A percentile compares a stretch with the other conserved stretches of the same genome.
Evolutionary conservation across 1,140 invertebrate species (phyloP).

Genomic region (Aradophagus sp.): DNA sequence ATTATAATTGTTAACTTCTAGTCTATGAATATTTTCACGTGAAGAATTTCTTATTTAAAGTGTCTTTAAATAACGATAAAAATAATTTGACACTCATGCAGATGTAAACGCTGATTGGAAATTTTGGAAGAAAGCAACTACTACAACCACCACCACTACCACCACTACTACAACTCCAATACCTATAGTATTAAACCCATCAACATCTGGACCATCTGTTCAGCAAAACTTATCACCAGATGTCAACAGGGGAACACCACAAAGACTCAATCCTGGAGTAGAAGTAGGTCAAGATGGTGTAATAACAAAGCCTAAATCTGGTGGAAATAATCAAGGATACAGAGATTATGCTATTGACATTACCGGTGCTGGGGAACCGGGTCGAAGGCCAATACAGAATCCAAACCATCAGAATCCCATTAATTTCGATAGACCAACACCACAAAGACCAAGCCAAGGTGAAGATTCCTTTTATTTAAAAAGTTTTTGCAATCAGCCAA

Average conservation of each 20-base stretch:
- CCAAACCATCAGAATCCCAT: conserved; percentile 52
- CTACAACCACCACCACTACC: conserved; percentile 24
- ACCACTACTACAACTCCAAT: conserved; percentile 6
- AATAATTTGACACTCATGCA: background rate
- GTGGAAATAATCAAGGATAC: conserved; percentile 54
- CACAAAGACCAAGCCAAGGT: conserved; percentile 24
- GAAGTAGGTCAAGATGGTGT: conserved; percentile 66
- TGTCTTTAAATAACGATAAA: background rate
- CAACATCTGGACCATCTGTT: conserved; percentile 7
- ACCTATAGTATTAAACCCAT: conserved; percentile 13
- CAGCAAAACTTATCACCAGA: conserved; percentile 51
- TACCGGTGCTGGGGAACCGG: conserved; percentile 62
- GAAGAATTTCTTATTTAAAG: no score
- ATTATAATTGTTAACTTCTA: no score
- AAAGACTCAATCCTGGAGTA: conserved; percentile 65
- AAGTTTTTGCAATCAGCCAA: background rate
- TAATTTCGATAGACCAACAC: conserved; percentile 6
- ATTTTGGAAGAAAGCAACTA: conserved; percentile 38
- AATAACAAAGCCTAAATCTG: conserved; percentile 30
- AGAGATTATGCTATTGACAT: conserved; percentile 66
- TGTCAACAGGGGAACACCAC: conserved; percentile 53
- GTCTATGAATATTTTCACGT: background rate
- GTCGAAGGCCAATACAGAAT: conserved; percentile 28
- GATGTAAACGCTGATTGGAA: conserved; percentile 37
- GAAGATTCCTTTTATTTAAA: conserved; percentile 1